Conservation (phyloP, 2,113 vertebrate species). For the Grammomys surdaster region DNA sequence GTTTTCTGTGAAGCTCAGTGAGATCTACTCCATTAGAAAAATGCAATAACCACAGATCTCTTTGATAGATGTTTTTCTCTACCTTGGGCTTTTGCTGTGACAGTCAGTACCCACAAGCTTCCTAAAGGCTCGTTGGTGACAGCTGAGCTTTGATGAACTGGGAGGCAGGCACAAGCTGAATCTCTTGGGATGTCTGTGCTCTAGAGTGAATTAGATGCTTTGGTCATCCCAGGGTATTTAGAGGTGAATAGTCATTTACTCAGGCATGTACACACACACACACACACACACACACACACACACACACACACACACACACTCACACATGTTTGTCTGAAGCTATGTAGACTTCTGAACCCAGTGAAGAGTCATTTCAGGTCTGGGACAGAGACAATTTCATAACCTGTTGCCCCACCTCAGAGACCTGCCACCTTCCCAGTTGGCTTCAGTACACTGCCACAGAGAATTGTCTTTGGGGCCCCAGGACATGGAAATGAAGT, state of each 20-base stretch:
- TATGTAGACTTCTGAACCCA: not conserved
- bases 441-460: too few species aligned
- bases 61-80: not conserved
- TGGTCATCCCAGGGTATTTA: not conserved
- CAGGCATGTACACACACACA: not conserved
- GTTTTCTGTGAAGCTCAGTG: not conserved
- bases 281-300: not conserved
- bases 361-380: not conserved
- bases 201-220: not conserved
- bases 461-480: fast-evolving
- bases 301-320: fast-evolving
- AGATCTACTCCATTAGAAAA: not conserved
- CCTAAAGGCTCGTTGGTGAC: not conserved
- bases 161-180: fast-evolving
- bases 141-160: not conserved
- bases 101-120: not conserved
- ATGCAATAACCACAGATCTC: not conserved
- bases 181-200: not conserved
- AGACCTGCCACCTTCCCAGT: not conserved
- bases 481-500: not conserved
- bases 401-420: fast-evolving
- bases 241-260: not conserved
- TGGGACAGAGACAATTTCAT: not conserved
- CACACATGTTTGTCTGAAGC: not conserved
- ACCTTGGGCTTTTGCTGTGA: not conserved